Percentiles rank a stretch among this genome's conserved stretches.
phyloP scores from a whole-genome alignment of 2,888 invertebrate species.

The Erpobdella octoculata region DNA sequence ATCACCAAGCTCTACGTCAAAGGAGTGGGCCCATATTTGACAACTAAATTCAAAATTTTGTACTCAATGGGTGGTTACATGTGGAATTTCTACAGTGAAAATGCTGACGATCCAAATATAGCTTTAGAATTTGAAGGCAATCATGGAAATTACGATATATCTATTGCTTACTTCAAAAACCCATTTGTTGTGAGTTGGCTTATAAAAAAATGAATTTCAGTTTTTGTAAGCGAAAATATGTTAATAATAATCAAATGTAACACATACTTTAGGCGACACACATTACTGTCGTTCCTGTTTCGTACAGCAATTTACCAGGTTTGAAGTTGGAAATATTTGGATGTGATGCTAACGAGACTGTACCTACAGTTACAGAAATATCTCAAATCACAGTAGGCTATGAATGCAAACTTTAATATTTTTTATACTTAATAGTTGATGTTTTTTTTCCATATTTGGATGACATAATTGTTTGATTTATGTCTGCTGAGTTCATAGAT shows the following conservation, averaged over 20 bases:
- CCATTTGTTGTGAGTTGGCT: conserved; percentile 7
- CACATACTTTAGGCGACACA: neutral
- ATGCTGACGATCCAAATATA: neutral
- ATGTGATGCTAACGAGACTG: neutral
- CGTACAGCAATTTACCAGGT: neutral
- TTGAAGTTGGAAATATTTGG: conserved; percentile 3
- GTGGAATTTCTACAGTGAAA: conserved; percentile 18
- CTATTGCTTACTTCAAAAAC: neutral
- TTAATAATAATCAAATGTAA: too few species aligned
- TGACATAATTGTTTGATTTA: too few species aligned
- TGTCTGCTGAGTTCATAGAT: too few species aligned
- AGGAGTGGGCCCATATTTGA: neutral
- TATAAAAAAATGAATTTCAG: neutral
- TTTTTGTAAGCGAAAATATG: too few species aligned
- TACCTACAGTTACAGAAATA: neutral
- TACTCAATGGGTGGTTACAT: conserved; percentile 11
- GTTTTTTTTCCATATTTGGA: too few species aligned
- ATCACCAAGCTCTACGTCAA: conserved; percentile 12
- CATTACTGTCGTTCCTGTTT: conserved; percentile 13
- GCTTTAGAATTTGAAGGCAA: conserved; percentile 13
- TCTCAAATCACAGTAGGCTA: neutral
- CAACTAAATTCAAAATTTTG: conserved; percentile 13
- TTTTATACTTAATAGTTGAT: too few species aligned
- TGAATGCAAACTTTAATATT: too few species aligned
- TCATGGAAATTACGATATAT: neutral